Evolutionary conservation across 2,797 vertebrate species (phyloP), one percentile per base, ranked within the genome.

Genomic region (Chrosomus eos): DNA sequence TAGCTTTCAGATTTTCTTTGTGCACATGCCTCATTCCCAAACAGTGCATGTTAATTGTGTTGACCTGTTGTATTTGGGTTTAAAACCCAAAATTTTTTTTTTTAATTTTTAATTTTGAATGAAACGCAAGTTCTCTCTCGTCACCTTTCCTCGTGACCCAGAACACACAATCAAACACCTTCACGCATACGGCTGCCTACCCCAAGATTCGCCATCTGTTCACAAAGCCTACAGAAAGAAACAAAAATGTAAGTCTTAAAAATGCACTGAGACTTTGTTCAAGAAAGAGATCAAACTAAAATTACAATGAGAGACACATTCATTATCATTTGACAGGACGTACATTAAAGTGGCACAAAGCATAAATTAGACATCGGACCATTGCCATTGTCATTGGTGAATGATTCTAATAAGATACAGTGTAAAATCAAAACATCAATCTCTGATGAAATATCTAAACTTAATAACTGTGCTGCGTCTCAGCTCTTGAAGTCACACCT

Each of bases 161-260:
- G 31, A 84, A 79, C 73, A 70, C 73, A 84, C 55, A 85, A 85
- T 85, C 83, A 80, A 36, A 80, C 83, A 80, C 67, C 76, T 85
- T 72, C 18, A 2, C 0, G 1, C 18, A 3, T 62, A 23, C 7
- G 7, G 5, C 67, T 79, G 40, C 83, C 53, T 48, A 45, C 14
- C 83, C 38, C 53, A 60, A 71, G 67, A 64, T 80, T 60, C 2
- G 6, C 67, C 66, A 80, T 80, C 67, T 85, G 83, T 64, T 80
- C 43, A 38, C 75, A 79, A 60, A 58, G 48, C 26, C 26, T 31
- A 60, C 48, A 71, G 38, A 45, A 26, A 36, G 3, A 21, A 45
- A 70, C n/a, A 13, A n/a, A 23, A 58, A 66, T 36, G 3, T 43
- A 64, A 18, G 58, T 28, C 51, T 71, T 26, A 26, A 55, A 55